Conservation (phyloP, 2,797 vertebrate species). For the Carapus acus region DNA sequence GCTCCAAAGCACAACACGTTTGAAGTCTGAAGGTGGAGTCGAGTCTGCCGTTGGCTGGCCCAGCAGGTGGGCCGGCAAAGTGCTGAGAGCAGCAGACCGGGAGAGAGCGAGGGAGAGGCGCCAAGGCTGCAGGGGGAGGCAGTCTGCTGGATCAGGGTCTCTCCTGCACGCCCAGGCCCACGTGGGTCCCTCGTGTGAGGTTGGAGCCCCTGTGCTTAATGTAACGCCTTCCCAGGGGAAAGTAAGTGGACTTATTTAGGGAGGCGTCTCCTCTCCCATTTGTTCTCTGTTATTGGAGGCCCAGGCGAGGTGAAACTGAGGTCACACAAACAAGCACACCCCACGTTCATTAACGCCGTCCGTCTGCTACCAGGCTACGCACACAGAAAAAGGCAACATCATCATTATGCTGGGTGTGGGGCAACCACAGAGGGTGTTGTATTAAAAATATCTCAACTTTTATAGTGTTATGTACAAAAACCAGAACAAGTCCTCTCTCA, state of each 20-base stretch:
- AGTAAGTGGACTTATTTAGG: background rate
- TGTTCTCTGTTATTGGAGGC: constrained; percentile 41
- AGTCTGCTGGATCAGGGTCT: constrained; percentile 24
- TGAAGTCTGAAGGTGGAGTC: constrained; percentile 49
- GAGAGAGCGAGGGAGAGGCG: constrained; percentile 41
- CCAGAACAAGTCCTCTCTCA: background rate
- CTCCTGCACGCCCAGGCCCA: constrained; percentile 15
- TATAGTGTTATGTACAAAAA: constrained; percentile 5
- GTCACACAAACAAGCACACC: constrained; percentile 36
- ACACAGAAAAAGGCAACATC: constrained; percentile 1
- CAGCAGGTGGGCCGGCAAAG: constrained; percentile 60
- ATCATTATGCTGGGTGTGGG: constrained; percentile 19
- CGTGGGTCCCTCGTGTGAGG: background rate
- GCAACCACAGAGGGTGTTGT: constrained; percentile 9
- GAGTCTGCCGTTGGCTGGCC: constrained; percentile 39
- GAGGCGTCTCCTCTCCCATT: constrained; percentile 34
- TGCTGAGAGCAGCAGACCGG: constrained; percentile 50
- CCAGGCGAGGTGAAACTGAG: constrained; percentile 24
- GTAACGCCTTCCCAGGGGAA: constrained; percentile 4
- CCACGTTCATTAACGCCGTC: constrained; percentile 2
- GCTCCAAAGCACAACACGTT: constrained; percentile 43
- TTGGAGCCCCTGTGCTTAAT: background rate
- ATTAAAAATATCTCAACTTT: constrained; percentile 9
- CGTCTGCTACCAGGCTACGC: constrained; percentile 5
- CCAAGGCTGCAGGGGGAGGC: constrained; percentile 33